phyloP scores from a whole-genome alignment of 1,140 invertebrate genomes.

The Ericerus pela region DNA sequence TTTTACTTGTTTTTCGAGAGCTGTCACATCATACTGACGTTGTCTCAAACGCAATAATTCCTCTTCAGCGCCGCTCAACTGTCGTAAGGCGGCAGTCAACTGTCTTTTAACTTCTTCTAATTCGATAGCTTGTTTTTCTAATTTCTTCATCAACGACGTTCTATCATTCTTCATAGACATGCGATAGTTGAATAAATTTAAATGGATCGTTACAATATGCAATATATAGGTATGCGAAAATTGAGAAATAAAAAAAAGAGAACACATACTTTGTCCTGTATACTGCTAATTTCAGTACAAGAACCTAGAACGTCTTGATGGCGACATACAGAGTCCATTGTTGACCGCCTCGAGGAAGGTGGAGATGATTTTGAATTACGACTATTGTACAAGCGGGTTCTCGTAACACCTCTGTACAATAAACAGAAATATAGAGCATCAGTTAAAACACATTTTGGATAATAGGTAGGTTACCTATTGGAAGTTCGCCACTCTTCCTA shows the following conservation, averaged over 20 bases:
- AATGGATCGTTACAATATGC: too few species aligned
- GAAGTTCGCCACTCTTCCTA: too few species aligned
- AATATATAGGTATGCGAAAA: too few species aligned
- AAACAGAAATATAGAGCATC: too few species aligned
- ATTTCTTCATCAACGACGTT: conserved; percentile 16
- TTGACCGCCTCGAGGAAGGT: conserved; percentile 45
- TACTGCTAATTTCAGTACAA: conserved; percentile 29
- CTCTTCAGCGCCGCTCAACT: conserved; percentile 39
- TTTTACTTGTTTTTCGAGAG: conserved; percentile 44
- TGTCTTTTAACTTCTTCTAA: conserved; percentile 47
- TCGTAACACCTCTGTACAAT: not conserved
- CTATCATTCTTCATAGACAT: conserved; percentile 11
- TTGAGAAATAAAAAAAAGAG: conserved; percentile 23
- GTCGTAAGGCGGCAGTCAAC: conserved; percentile 30
- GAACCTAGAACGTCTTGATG: conserved; percentile 39
- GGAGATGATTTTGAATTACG: conserved; percentile 48
- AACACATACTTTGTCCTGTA: conserved; percentile 32
- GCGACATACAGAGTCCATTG: conserved; percentile 45
- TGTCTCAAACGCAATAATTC: conserved; percentile 53
- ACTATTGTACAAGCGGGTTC: conserved; percentile 21
- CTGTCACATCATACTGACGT: conserved; percentile 41
- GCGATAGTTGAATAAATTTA: not conserved
- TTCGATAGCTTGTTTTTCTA: conserved; percentile 43
- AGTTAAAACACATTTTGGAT: too few species aligned
- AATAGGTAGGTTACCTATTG: too few species aligned